Base-by-base conservation (phyloP, 1,140 invertebrate species). In the Aphis gossypii region DNA sequence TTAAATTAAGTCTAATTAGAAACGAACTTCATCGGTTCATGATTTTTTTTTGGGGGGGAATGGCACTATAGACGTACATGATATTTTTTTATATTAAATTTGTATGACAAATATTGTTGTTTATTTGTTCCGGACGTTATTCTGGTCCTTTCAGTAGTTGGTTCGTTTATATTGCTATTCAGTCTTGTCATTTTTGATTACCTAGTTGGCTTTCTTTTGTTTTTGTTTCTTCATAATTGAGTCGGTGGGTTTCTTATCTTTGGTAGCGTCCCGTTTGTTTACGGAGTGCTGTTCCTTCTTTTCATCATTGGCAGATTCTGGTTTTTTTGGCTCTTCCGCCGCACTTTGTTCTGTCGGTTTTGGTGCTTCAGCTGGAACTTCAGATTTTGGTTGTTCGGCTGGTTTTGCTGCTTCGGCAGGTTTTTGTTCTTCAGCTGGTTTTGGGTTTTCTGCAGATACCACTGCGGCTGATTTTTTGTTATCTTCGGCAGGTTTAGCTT, bases 261-360 rank as follows among this genome's bases (percentile, higher is more conserved):
- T 94, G 46, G 9, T 46, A 0, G 56, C 91, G 14, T 94, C 91
- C n/a, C 94, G 86, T 44, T 94, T 94, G n/a, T 86, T 68, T 35
- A 88, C 54, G 14, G 86, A 87, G 20, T 94, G 93, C 91, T 94
- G 93, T 93, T 94, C 94, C 21, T 94, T 94, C n/a, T 93, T 86
- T 83, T 94, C 93, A n/a, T 93, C 82, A 30, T 14, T 86, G 21
- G 82, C 38, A 9, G 82, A 8, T 86, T 86, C 92, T 25, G 48
- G 48, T 54, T 93, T 93, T 44, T 54, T 93, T 48, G 87, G 54
- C n/a, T 93, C 92, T 86, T 86, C 82, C 20, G 41, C 44, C 1
- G n/a, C 41, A 14, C 44, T 92, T 83, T 82, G 90, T 92, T 92
- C 76, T 46, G 54, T 30, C 1, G 90, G 76, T 83, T 92, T 92